phyloP scores from a whole-genome alignment of 1,140 invertebrate species.

The Drosophila nikananu region DNA sequence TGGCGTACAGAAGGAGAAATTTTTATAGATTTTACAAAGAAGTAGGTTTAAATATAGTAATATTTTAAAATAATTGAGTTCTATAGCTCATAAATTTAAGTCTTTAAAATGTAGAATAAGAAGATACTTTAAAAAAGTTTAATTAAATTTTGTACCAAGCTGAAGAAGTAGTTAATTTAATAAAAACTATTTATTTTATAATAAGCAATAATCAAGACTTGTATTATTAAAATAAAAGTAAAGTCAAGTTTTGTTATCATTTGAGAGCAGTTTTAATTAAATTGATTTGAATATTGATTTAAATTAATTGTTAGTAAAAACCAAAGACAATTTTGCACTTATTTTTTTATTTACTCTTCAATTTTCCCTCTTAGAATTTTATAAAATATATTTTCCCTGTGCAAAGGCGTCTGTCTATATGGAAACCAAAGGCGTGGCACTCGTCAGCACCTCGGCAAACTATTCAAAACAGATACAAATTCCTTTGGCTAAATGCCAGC shows the following conservation, averaged over 20 bases:
- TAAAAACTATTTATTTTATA: background rate
- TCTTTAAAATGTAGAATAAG: background rate
- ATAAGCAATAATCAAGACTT: background rate
- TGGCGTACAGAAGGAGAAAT: slow-evolving; percentile 1
- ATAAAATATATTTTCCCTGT: slow-evolving; percentile 2
- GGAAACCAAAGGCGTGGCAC: slow-evolving; percentile 12
- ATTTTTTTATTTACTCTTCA: background rate
- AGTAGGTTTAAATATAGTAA: background rate
- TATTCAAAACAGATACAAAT: slow-evolving; percentile 79
- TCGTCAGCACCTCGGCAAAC: slow-evolving; percentile 52
- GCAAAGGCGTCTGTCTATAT: background rate
- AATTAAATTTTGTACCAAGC: background rate
- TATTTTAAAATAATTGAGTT: background rate
- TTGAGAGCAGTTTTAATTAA: background rate
- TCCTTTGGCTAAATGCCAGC: slow-evolving; percentile 66
- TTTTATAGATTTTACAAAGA: background rate
- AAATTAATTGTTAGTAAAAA: background rate
- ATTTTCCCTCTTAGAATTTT: background rate
- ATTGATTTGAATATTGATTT: background rate
- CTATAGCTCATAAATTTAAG: background rate
- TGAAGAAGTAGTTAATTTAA: background rate
- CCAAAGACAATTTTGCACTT: background rate
- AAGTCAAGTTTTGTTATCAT: too few species aligned
- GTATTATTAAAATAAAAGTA: background rate
- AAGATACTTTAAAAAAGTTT: background rate